Conservation (phyloP, 35 echinoderm and acorn worm genomes). For the Strongylocentrotus purpuratus region DNA sequence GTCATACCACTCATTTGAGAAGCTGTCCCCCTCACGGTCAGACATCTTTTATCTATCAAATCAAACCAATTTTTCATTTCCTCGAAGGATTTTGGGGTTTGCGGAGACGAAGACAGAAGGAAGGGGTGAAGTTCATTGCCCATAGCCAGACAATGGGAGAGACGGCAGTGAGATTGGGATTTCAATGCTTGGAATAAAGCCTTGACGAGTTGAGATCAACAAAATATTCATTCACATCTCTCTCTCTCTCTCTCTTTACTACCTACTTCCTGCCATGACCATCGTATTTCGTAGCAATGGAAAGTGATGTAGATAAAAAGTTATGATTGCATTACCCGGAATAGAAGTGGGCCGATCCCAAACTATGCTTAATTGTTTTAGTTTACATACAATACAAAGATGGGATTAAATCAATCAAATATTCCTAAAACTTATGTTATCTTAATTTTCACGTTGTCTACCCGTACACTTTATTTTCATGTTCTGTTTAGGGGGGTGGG, state of each 20-base stretch:
- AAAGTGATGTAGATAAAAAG: background rate
- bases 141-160: background rate
- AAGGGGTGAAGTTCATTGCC: background rate
- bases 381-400: background rate
- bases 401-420: no score
- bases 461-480: no score
- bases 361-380: background rate
- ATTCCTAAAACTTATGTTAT: no score
- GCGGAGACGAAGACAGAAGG: background rate
- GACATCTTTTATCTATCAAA: background rate
- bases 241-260: background rate
- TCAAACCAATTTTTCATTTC: constrained; percentile 5
- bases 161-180: background rate
- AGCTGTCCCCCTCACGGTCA: background rate
- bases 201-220: background rate
- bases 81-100: background rate
- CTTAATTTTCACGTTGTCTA: no score
- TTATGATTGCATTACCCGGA: background rate
- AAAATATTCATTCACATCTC: background rate
- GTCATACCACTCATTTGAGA: background rate
- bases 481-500: no score
- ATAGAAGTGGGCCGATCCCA: background rate
- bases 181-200: background rate
- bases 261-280: background rate
- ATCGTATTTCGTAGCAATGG: background rate